Percentiles rank a stretch among this genome's conserved stretches.
Evolutionary conservation across 35 echinoderm and acorn worm genomes (phyloP).

Genomic region (Apostichopus californicus): DNA sequence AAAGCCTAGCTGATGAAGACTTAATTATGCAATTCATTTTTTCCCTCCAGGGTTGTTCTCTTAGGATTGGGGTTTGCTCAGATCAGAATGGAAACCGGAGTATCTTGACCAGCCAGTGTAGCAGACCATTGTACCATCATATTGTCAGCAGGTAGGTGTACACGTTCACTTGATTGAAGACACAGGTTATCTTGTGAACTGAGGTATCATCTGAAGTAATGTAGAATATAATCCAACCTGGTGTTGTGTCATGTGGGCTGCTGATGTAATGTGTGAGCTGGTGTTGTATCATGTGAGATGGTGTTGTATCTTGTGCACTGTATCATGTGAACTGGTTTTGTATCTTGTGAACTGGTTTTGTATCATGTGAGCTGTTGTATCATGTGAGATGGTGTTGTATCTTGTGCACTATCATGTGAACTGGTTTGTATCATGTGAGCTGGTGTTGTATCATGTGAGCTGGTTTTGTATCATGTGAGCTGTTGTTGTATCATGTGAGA

Average conservation of each 20-base stretch:
- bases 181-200: background rate
- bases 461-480: background rate
- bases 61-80: conserved; percentile 39
- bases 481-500: background rate
- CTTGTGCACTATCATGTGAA: too few species aligned
- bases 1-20: background rate
- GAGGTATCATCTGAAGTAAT: background rate
- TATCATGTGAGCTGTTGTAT: background rate
- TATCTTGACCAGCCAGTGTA: conserved; percentile 45
- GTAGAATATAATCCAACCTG: background rate
- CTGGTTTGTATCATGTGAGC: too few species aligned
- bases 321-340: background rate
- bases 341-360: background rate
- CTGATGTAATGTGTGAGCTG: background rate
- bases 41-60: conserved; percentile 13
- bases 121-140: conserved; percentile 50
- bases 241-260: background rate
- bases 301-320: background rate
- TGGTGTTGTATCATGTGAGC: background rate
- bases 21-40: background rate
- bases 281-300: background rate
- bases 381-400: background rate
- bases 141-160: conserved; percentile 41
- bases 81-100: conserved; percentile 44
- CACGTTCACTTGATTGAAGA: background rate